Percentiles rank a stretch among this genome's conserved stretches.
Conservation (phyloP, 2,113 vertebrate genomes). For the Hydrochoerus hydrochaeris region DNA sequence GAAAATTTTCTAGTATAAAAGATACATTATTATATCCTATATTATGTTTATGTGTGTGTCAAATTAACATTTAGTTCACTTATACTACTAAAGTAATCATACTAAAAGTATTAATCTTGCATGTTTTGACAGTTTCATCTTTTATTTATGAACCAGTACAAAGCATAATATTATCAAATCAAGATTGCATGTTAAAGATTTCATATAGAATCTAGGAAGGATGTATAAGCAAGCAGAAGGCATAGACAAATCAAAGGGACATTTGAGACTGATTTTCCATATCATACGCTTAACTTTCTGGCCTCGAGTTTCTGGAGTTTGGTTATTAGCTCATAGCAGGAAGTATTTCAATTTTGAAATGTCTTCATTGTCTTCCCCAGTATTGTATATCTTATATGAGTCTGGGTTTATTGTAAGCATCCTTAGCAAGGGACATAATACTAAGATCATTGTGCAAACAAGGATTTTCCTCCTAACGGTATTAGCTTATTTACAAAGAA, state of each 20-base stretch:
- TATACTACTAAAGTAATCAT: neutral
- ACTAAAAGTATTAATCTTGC: neutral
- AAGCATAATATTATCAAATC: neutral
- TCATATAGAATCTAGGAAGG: neutral
- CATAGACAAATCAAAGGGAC: neutral
- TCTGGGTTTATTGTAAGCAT: neutral
- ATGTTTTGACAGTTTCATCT: too few species aligned
- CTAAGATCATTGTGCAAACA: neutral
- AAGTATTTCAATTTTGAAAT: neutral
- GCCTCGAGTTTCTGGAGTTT: neutral
- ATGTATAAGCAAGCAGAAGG: neutral
- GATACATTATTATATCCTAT: neutral
- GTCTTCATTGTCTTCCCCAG: neutral
- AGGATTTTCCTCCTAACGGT: neutral
- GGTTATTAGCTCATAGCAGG: neutral
- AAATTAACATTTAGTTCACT: slow-evolving; percentile 15
- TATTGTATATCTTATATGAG: neutral
- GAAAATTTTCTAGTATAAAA: neutral
- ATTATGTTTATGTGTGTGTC: neutral
- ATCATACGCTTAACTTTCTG: neutral
- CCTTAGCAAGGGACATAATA: neutral
- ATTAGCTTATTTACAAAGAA: neutral
- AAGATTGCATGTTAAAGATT: neutral
- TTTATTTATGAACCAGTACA: slow-evolving; percentile 8
- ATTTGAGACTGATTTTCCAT: neutral